Evolutionary conservation across 92 coral and sea anemone species (phyloP), one percentile per base, ranked within the genome.

Genomic region (Paramuricea clavata): DNA sequence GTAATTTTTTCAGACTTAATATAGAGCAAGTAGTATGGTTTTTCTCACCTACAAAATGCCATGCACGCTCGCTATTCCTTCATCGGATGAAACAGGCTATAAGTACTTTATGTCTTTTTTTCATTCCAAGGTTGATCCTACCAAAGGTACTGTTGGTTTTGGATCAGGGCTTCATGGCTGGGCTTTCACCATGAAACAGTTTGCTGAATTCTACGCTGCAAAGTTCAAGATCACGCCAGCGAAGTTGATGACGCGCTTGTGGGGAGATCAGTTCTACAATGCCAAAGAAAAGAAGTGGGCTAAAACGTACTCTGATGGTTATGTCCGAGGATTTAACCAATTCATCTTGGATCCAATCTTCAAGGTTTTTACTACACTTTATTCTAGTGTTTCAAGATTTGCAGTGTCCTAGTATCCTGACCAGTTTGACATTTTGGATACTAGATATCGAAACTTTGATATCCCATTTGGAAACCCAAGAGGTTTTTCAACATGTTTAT

Each of bases 91-190:
- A n/a, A n/a, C n/a, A n/a, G n/a, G n/a, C n/a, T n/a, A n/a, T n/a
- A n/a, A n/a, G n/a, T n/a, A n/a, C n/a, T n/a, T n/a, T n/a, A n/a
- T n/a, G n/a, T n/a, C n/a, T n/a, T n/a, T n/a, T 28, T 31, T 65
- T 26, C 6, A 3, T 39, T 12, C 31, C 36, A 34, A 95, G 98
- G 98, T 95, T 86, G 69, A 83, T 50, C 93, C 98, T 21, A 90
- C 83, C 17, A 89, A 76, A 33, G 98, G 98, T 12, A 95, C 98
- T 11, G 98, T 95, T 33, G 98, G 98, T 25, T 95, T 95, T 94
- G 98, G 98, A 34, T 93, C 97, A 33, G 98, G 98, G 12, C 98
- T 95, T 57, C 98, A 95, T 85, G 98, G 98, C n/a, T 95, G 98
- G 98, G 98, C 98, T 3, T 95, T 95, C 81, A 92, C 98, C 39